These are phyloP conservation scores for Parnassius glacialis DNA, from an alignment of 2,888 invertebrate genomes.

Conservation along the genomic window DNA sequence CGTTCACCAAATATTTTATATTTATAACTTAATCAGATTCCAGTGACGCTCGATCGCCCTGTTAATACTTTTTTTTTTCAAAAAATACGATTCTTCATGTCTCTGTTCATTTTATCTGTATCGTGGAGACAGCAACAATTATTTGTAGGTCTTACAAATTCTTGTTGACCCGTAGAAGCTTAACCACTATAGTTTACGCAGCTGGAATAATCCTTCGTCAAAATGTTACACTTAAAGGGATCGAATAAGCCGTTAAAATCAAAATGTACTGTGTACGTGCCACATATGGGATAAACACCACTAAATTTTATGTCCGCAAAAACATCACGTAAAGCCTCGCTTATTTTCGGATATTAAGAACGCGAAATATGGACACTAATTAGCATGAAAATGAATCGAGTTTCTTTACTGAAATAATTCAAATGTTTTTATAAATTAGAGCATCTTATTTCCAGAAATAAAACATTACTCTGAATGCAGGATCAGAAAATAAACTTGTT, in stretches of 20 bases:
- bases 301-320: constrained; percentile 27
- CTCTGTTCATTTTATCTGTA: too few relatives aligned
- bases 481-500: too few relatives aligned
- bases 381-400: constrained; percentile 6
- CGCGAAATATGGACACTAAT: constrained; percentile 18
- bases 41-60: too few relatives aligned
- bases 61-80: too few relatives aligned
- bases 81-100: too few relatives aligned
- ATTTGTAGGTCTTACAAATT: too few relatives aligned
- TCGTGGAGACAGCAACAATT: too few relatives aligned
- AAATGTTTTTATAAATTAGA: constrained; percentile 6
- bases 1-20: too few relatives aligned
- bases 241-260: constrained; percentile 11
- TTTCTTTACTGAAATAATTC: neutral
- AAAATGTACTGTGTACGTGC: constrained; percentile 29
- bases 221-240: neutral
- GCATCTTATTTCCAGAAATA: neutral
- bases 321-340: constrained; percentile 9
- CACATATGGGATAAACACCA: constrained; percentile 31
- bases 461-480: neutral
- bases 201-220: constrained; percentile 1
- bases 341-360: constrained; percentile 15
- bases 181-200: too few relatives aligned
- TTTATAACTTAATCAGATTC: too few relatives aligned
- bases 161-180: too few relatives aligned